phyloP scores from a whole-genome alignment of 30 jellyfish, hydroid and myxozoan species.

The Phacellophora camtschatica region DNA sequence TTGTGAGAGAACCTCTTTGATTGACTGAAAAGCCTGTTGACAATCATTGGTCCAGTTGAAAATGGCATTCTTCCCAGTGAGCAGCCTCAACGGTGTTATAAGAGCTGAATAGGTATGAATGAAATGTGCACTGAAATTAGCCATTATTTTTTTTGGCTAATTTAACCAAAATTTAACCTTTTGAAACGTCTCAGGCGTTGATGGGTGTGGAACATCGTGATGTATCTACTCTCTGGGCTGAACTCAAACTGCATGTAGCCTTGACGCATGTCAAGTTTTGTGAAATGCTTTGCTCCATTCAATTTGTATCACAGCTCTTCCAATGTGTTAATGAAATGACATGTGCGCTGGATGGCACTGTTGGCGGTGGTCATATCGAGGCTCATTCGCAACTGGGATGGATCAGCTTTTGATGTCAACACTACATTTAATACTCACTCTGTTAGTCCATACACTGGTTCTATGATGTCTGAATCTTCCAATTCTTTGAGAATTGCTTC shows the following conservation, averaged over 20 bases:
- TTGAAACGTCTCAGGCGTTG: too few species aligned
- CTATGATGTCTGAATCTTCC: slow-evolving; percentile 13
- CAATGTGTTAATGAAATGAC: background rate
- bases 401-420: background rate
- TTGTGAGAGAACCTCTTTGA: background rate
- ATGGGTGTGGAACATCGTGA: background rate
- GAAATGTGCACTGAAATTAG: too few species aligned
- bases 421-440: background rate
- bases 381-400: background rate
- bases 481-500: background rate
- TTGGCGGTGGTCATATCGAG: background rate
- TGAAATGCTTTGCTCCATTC: slow-evolving; percentile 43
- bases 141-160: too few species aligned
- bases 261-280: slow-evolving; percentile 51
- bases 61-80: background rate
- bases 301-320: slow-evolving; percentile 5
- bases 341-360: background rate
- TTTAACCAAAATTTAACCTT: too few species aligned
- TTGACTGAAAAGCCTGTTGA: slow-evolving; percentile 14
- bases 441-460: slow-evolving; percentile 1
- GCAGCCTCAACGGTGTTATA: background rate
- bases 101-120: too few species aligned
- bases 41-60: slow-evolving; percentile 34
- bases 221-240: background rate
- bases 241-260: slow-evolving; percentile 67